Conservation (phyloP, 2,797 vertebrate species). For the Notoglanidium macrostoma region DNA sequence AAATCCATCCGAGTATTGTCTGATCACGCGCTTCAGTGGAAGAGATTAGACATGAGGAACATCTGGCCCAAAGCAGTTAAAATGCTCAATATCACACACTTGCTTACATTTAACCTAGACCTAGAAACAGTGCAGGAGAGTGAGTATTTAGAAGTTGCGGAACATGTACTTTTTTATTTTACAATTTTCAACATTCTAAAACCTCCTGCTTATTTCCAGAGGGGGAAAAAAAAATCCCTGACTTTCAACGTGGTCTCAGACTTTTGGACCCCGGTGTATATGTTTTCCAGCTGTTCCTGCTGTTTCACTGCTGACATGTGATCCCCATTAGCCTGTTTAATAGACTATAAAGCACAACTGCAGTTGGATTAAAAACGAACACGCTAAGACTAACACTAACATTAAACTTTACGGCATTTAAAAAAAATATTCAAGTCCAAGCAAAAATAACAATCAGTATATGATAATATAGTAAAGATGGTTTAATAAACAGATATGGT, state of each 20-base stretch:
- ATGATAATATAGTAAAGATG: background rate
- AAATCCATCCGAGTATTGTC: background rate
- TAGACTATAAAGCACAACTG: background rate
- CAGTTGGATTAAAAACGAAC: background rate
- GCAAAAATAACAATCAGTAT: background rate
- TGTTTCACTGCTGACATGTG: background rate
- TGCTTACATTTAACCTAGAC: background rate
- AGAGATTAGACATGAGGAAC: background rate
- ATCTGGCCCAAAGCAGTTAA: background rate
- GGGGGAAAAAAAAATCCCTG: background rate
- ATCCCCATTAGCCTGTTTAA: background rate
- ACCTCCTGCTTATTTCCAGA: background rate
- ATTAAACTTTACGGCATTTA: too few relatives aligned
- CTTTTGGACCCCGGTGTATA: background rate
- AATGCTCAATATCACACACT: background rate
- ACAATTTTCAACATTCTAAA: background rate
- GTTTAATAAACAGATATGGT: background rate
- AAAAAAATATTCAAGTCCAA: background rate
- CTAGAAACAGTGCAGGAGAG: background rate
- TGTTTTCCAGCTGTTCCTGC: background rate
- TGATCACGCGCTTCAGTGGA: background rate
- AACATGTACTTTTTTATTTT: background rate
- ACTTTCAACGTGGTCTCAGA: background rate
- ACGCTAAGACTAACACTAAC: background rate
- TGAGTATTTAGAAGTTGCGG: background rate